Conservation (phyloP, 2,113 vertebrate species). For the Vombatus ursinus region DNA sequence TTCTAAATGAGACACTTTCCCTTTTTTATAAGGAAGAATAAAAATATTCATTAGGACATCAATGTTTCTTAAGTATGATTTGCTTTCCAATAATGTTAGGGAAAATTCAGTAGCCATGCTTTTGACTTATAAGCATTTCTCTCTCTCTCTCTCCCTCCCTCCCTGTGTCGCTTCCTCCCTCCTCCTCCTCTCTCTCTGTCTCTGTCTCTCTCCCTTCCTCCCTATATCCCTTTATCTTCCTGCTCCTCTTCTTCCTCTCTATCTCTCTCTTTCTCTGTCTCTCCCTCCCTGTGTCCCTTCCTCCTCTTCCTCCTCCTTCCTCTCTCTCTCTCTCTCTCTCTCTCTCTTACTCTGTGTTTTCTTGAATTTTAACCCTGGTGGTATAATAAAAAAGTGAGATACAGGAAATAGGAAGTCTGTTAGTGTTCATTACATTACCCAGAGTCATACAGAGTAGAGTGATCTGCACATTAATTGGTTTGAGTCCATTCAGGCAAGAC, state of each 20-base stretch:
- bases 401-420: conserved; percentile 77
- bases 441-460: conserved; percentile 74
- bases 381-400: conserved; percentile 75
- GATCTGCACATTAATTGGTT: conserved; percentile 71
- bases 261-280: too few relatives aligned
- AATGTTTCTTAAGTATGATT: conserved; percentile 74
- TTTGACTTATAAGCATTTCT: conserved; percentile 55
- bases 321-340: conserved; percentile 35
- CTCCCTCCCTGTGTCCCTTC: neutral
- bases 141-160: conserved; percentile 6
- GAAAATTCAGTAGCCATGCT: conserved; percentile 78
- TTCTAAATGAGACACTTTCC: conserved; percentile 75
- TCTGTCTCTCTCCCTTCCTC: too few relatives aligned
- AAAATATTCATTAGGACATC: conserved; percentile 80
- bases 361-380: conserved; percentile 75
- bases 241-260: neutral
- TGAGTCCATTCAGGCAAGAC: conserved; percentile 71
- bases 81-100: conserved; percentile 78
- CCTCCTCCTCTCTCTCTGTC: too few relatives aligned
- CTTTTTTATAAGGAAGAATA: conserved; percentile 69
- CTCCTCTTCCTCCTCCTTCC: neutral
- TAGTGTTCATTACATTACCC: conserved; percentile 76
- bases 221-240: too few relatives aligned
- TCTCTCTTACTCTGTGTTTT: conserved; percentile 38
- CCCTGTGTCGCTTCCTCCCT: neutral